Evolutionary conservation across 1,140 invertebrate species (phyloP).

Genomic region (Drosophila insularis): DNA sequence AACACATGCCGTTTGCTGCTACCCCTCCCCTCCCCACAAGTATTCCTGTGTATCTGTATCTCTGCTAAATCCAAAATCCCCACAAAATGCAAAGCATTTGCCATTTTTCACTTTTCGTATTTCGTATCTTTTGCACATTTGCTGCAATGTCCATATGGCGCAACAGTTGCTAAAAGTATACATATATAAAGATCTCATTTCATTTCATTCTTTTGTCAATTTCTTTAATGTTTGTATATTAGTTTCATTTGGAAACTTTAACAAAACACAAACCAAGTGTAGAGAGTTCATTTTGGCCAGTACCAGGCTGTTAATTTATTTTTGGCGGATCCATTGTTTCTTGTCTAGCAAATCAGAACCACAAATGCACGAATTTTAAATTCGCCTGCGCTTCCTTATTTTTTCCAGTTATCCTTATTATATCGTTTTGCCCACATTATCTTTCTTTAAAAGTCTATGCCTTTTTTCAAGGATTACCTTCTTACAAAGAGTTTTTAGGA

Average conservation of each 20-base stretch:
- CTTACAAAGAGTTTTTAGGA: not conserved
- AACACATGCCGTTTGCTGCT: not conserved
- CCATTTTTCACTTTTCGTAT: conserved; percentile 59
- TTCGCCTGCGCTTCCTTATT: too few relatives aligned
- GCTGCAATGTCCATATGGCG: conserved; percentile 42
- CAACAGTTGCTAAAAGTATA: conserved; percentile 42
- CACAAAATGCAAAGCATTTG: conserved; percentile 47
- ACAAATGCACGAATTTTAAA: too few relatives aligned
- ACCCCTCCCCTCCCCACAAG: not conserved
- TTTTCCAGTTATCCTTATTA: too few relatives aligned
- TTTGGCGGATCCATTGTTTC: too few relatives aligned
- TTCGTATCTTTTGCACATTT: conserved; percentile 51
- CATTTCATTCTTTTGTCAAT: not conserved
- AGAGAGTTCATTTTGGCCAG: too few relatives aligned
- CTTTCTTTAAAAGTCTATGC: too few relatives aligned
- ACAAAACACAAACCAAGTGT: too few relatives aligned
- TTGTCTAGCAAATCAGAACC: too few relatives aligned
- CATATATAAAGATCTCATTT: not conserved
- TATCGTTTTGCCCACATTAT: too few relatives aligned
- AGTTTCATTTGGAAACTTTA: too few relatives aligned
- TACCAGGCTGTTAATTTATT: too few relatives aligned
- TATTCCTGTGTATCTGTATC: not conserved
- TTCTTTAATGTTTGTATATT: too few relatives aligned
- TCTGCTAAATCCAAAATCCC: conserved; percentile 24
- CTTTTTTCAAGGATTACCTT: not conserved